These are phyloP conservation scores for Parapristionchus giblindavisi DNA, from an alignment of 2,888 invertebrate species.

Conservation along the genomic window DNA sequence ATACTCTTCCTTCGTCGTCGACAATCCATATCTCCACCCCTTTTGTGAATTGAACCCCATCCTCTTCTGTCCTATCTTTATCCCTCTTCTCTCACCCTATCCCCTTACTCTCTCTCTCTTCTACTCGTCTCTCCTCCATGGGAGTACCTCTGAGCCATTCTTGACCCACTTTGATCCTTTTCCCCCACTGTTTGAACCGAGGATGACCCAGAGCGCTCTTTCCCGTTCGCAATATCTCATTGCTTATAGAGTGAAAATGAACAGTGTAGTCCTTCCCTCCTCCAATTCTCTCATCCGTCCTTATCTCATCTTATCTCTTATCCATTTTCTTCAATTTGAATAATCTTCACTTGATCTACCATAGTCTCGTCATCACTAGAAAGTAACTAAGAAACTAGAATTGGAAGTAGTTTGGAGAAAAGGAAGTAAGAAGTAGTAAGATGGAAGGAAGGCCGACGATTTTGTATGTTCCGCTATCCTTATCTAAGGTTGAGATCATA, in stretches of 20 bases:
- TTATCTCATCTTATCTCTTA: background rate
- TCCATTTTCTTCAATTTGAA: background rate
- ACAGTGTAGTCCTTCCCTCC: slow-evolving; percentile 12
- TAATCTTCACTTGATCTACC: background rate
- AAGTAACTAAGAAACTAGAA: no score
- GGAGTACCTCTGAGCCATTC: slow-evolving; percentile 28
- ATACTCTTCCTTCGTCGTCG: background rate
- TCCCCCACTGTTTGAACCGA: slow-evolving; percentile 18
- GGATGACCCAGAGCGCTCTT: background rate
- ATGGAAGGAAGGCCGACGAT: no score
- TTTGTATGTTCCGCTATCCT: no score
- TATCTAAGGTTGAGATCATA: no score
- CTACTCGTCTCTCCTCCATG: background rate
- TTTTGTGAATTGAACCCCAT: slow-evolving; percentile 29
- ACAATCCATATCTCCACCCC: background rate
- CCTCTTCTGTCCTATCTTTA: background rate
- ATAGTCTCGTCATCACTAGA: background rate
- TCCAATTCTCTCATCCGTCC: background rate
- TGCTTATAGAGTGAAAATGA: background rate
- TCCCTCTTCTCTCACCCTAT: background rate
- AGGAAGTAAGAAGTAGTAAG: no score
- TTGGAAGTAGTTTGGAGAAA: no score
- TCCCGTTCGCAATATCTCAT: background rate
- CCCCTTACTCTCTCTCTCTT: background rate
- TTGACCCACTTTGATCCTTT: slow-evolving; percentile 36